phyloP scores from a whole-genome alignment of 2,113 vertebrate genomes.

The Anser brachyrhynchus region DNA sequence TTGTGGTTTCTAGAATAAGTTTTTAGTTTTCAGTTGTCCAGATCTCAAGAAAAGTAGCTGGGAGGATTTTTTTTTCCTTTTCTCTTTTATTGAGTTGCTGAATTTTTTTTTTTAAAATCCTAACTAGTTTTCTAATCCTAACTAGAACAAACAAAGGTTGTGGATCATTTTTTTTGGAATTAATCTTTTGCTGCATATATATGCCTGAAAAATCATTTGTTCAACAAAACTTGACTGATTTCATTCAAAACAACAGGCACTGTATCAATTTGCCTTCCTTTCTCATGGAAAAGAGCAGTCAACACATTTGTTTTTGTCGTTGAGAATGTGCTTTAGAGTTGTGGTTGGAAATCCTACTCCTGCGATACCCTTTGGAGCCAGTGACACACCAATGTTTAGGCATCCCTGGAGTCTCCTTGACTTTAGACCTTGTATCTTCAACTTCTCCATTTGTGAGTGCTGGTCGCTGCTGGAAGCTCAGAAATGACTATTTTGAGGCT shows the following conservation, averaged over 20 bases:
- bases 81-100: background rate
- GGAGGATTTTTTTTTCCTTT: background rate
- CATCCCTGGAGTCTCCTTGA: background rate
- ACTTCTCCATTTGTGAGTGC: background rate
- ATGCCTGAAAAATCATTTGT: background rate
- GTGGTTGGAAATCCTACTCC: background rate
- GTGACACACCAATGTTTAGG: background rate
- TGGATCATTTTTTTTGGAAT: background rate
- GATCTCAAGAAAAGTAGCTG: constrained; percentile 6
- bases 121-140: background rate
- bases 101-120: background rate
- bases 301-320: background rate
- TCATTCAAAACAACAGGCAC: background rate
- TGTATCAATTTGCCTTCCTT: background rate
- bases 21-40: background rate
- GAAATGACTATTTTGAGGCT: background rate
- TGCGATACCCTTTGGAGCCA: background rate
- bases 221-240: background rate
- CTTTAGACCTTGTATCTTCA: background rate
- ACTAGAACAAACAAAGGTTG: too few species aligned
- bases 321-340: background rate
- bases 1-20: constrained; percentile 14
- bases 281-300: background rate
- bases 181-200: background rate
- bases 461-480: background rate